Base-by-base conservation (phyloP, 2,797 vertebrate genomes). In the Holocentrus rufus region DNA sequence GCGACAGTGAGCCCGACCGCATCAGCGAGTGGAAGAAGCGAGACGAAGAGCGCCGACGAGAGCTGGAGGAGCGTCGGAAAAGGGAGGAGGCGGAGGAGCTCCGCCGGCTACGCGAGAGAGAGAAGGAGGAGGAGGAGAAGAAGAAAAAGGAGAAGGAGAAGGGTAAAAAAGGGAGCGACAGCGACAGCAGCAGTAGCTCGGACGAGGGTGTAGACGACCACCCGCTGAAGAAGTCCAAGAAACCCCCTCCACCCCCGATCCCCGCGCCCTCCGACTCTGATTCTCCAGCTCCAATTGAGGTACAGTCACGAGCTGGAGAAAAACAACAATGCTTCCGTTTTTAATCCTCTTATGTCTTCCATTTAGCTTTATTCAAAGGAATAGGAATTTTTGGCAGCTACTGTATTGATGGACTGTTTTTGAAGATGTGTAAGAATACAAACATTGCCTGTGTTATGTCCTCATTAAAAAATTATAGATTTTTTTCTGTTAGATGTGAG, bases 1-100 rank as follows among this genome's bases (percentile, higher is more conserved):
- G 96, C 0, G 97, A 97, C 11, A 97, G 96, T 2, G 96, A 95
- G 10, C 93, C 95, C 2, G 97, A 99, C 88, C 95, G 95, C 60
- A 96, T 99, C 91, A 97, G 97, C 0, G 96, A 97, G 67, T 99
- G 98, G 98, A 98, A 99, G 86, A 95, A 96, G 68, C 86, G 95
- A 3, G 98, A 99, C 0, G 97, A 98, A 80, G 96, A 97, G 65
- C 94, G 97, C 1, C 89, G 94, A 4, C 91, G 94, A 2, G 97
- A 98, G 87, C 93, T 98, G 67, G 97, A 99, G 84, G 97, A 98
- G 49, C 94, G 95, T 8, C 90, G 96, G 91, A 96, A 95, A 91
- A 95, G 93, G 23, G 96, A 97, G 73, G 97, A 98, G 90, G 96
- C 97, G 0, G 97, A 98, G 77, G 97, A 98, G 87, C 93, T 99